A percentile compares a stretch with the other conserved stretches of the same genome.
Conservation (phyloP, 2,888 invertebrate species). For the Sarcophaga caerulescens region DNA sequence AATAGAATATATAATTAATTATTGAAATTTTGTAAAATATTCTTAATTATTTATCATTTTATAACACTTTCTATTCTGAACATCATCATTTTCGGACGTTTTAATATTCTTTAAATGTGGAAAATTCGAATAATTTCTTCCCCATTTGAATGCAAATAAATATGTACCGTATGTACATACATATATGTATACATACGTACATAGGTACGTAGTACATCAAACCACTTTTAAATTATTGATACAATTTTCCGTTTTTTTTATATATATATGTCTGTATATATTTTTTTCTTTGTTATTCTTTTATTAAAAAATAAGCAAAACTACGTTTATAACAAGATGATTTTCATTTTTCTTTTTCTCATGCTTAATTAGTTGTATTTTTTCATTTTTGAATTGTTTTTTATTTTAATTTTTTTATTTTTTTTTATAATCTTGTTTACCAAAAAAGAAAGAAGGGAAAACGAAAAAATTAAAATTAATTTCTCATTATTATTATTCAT, state of each 20-base stretch:
- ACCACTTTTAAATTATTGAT: constrained; percentile 36
- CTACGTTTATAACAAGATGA: constrained; percentile 81
- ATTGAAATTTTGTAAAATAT: too few relatives aligned
- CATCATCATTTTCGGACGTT: too few relatives aligned
- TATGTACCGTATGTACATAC: background rate
- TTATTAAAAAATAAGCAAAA: constrained; percentile 81
- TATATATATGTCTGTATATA: background rate
- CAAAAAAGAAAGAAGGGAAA: constrained; percentile 20
- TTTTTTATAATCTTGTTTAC: constrained; percentile 45
- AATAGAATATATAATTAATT: too few relatives aligned
- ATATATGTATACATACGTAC: too few relatives aligned
- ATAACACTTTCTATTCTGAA: too few relatives aligned
- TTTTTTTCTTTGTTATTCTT: constrained; percentile 74
- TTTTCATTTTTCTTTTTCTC: constrained; percentile 74
- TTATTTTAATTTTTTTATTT: constrained; percentile 63
- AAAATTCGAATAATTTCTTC: background rate
- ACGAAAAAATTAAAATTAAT: constrained; percentile 44
- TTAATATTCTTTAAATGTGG: too few relatives aligned
- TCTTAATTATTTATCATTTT: too few relatives aligned
- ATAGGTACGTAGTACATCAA: constrained; percentile 8
- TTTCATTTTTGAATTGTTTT: constrained; percentile 46
- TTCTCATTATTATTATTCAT: constrained; percentile 49
- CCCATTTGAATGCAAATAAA: background rate
- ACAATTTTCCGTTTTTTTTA: constrained; percentile 48
- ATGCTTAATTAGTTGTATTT: constrained; percentile 71